A percentile compares a stretch with the other conserved stretches of the same genome.
Evolutionary conservation across 1,140 invertebrate species (phyloP).

Genomic region (Lepidotrigona ventralis): DNA sequence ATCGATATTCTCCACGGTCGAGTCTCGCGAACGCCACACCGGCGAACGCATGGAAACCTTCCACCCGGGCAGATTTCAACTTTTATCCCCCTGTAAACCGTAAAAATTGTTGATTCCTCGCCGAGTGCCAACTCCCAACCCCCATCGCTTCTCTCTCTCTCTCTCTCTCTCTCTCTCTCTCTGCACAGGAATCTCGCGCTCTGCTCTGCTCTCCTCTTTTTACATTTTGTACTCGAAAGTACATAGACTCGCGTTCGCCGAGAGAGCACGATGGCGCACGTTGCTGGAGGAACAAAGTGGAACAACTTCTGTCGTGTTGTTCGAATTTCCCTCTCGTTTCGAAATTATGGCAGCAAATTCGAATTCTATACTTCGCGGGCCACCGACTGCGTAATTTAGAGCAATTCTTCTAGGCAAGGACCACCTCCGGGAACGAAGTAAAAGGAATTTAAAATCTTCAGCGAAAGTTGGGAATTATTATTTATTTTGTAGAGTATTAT

Average conservation of each 20-base stretch:
- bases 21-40: conserved; percentile 37
- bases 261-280: neutral
- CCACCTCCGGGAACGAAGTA: too few relatives aligned
- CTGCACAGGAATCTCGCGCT: too few relatives aligned
- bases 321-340: too few relatives aligned
- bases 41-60: conserved; percentile 45
- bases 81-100: conserved; percentile 38
- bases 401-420: too few relatives aligned
- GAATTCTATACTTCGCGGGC: too few relatives aligned
- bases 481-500: neutral
- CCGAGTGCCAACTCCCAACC: neutral
- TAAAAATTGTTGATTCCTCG: conserved; percentile 52
- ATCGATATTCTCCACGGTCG: conserved; percentile 54
- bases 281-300: neutral
- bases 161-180: too few relatives aligned
- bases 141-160: too few relatives aligned
- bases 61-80: conserved; percentile 59
- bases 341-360: too few relatives aligned
- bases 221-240: too few relatives aligned
- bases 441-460: too few relatives aligned
- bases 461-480: too few relatives aligned
- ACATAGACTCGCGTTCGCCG: neutral
- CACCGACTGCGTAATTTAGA: too few relatives aligned
- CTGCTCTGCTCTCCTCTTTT: neutral
- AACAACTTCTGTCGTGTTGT: neutral